Evolutionary conservation across 2,797 vertebrate genomes (phyloP).

Genomic region (Sternotherus odoratus): DNA sequence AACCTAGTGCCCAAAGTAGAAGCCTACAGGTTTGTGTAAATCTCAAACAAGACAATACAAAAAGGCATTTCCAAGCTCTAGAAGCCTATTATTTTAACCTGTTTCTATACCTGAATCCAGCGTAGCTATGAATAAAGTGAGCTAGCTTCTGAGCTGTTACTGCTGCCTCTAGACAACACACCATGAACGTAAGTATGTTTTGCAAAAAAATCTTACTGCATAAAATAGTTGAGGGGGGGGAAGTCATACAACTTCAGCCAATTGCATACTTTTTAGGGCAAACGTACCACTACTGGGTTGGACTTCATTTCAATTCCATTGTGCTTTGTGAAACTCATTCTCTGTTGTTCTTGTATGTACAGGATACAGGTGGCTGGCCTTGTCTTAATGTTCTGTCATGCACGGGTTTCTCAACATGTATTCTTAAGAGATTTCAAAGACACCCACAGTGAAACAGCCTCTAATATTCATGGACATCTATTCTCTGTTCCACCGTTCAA

Average conservation of each 20-base stretch:
- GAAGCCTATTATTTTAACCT: background rate
- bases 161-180: background rate
- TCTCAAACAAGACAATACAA: background rate
- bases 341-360: background rate
- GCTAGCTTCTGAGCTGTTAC: background rate
- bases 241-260: background rate
- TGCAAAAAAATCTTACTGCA: background rate
- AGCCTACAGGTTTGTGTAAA: background rate
- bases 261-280: background rate
- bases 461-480: background rate
- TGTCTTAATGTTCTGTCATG: background rate
- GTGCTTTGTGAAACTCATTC: background rate
- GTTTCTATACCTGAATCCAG: background rate
- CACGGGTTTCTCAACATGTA: background rate
- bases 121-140: background rate
- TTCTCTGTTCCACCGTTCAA: background rate
- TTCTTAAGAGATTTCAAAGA: constrained; percentile 18
- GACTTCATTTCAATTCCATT: background rate
- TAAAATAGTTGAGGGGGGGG: background rate
- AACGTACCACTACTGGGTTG: background rate
- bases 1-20: background rate
- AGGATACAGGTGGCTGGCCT: background rate
- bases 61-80: background rate
- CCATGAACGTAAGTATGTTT: background rate
- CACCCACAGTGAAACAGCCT: background rate